Conservation (phyloP, 1,140 invertebrate genomes). For the Euborellia annulipes region DNA sequence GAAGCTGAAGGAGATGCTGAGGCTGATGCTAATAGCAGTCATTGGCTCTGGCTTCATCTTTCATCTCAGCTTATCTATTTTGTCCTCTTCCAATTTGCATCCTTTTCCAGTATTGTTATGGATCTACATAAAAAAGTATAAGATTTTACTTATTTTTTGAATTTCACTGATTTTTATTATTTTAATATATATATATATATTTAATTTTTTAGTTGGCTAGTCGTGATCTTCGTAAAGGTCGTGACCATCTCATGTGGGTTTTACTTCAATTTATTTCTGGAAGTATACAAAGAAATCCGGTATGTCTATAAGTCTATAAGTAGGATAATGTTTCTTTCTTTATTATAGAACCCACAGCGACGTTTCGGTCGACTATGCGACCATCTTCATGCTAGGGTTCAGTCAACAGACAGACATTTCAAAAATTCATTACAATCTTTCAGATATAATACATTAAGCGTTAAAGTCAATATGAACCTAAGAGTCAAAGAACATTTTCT, state of each 20-base stretch:
- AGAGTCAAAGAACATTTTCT: no score
- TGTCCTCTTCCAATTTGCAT: constrained; percentile 85
- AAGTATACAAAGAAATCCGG: constrained; percentile 86
- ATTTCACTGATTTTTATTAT: constrained; percentile 5
- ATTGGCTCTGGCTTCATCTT: constrained; percentile 83
- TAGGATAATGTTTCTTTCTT: no score
- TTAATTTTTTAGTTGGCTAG: constrained; percentile 45
- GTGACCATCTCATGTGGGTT: constrained; percentile 95
- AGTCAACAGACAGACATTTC: no score
- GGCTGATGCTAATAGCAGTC: constrained; percentile 50
- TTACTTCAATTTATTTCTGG: constrained; percentile 93
- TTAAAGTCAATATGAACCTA: no score
- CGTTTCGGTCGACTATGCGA: no score
- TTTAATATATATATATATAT: constrained; percentile 8
- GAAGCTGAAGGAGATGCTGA: constrained; percentile 49
- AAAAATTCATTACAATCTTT: no score
- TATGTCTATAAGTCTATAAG: constrained; percentile 32
- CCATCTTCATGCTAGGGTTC: no score
- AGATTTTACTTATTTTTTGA: constrained; percentile 3
- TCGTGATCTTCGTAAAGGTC: constrained; percentile 66
- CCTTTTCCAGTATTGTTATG: constrained; percentile 81
- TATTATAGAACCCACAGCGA: no score
- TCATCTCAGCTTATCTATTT: constrained; percentile 94
- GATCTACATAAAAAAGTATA: constrained; percentile 74
- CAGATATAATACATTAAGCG: no score